These are phyloP conservation scores for Rhyacichthys aspro DNA, from an alignment of 2,797 vertebrate species.

Conservation along the genomic window DNA sequence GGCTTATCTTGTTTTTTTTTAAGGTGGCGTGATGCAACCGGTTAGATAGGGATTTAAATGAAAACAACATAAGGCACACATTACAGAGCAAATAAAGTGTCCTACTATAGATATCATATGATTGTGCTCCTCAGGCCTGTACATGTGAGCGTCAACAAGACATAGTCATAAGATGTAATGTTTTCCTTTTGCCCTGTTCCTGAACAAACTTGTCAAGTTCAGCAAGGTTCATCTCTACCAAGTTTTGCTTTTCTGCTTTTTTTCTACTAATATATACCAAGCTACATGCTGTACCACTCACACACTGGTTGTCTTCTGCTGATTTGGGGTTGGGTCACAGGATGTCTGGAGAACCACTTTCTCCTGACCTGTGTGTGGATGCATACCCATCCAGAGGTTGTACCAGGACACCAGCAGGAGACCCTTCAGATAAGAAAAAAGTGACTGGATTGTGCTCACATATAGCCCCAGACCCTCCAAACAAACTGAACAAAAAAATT, in stretches of 20 bases:
- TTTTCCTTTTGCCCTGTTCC: background rate
- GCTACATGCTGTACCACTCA: too few species aligned
- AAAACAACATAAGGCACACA: background rate
- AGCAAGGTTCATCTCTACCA: background rate
- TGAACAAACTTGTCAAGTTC: background rate
- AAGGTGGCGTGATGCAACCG: background rate
- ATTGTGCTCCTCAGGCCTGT: background rate
- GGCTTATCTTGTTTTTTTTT: conserved; percentile 5
- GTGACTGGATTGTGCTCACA: too few species aligned
- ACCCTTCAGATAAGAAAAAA: too few species aligned
- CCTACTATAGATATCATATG: background rate
- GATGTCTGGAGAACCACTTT: too few species aligned
- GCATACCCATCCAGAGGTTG: too few species aligned
- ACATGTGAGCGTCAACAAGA: background rate
- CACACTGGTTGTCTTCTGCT: too few species aligned
- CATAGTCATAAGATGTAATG: background rate
- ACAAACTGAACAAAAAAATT: too few species aligned
- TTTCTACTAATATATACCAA: background rate
- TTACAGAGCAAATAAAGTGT: background rate
- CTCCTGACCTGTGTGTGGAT: too few species aligned
- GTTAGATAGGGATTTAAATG: background rate
- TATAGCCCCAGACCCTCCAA: too few species aligned
- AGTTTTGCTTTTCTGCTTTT: background rate
- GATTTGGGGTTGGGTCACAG: too few species aligned
- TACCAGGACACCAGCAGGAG: too few species aligned